phyloP scores from a whole-genome alignment of 2,113 vertebrate genomes.

The Lamprologus lemairii region DNA sequence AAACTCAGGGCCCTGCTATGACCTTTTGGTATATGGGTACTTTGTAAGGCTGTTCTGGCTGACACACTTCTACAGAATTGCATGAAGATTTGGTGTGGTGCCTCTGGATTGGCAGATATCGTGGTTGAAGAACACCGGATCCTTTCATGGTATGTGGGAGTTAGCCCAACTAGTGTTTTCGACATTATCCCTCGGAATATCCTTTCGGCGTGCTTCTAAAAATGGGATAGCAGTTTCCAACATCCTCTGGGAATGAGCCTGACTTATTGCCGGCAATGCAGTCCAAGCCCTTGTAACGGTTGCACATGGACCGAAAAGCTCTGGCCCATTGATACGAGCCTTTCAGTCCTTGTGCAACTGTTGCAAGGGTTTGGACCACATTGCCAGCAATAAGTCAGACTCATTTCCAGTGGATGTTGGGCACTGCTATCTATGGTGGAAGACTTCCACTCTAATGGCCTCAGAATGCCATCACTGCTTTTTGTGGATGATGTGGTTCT shows the following conservation, averaged over 20 bases:
- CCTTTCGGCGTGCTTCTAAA: background rate
- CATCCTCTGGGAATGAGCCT: background rate
- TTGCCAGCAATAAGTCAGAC: background rate
- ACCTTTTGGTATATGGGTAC: background rate
- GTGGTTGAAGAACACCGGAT: background rate
- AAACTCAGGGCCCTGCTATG: background rate
- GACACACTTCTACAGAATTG: background rate
- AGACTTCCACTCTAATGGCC: background rate
- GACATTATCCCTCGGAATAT: background rate
- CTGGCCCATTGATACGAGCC: background rate
- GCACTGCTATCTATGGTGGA: background rate
- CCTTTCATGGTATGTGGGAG: background rate
- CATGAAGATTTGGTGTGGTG: background rate
- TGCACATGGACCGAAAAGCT: background rate
- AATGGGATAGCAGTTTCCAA: background rate
- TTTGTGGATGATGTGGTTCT: background rate
- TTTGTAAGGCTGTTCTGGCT: background rate
- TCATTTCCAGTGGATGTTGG: background rate
- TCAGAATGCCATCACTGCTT: background rate
- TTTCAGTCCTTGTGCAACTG: background rate
- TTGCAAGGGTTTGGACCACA: background rate
- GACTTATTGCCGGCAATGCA: background rate
- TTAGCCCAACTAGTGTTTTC: background rate
- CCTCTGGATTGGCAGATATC: background rate
- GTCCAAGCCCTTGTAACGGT: background rate